Evolutionary conservation across 2,113 vertebrate genomes (phyloP), one percentile per base, ranked within the genome.

Genomic region (Crotalus helleri): DNA sequence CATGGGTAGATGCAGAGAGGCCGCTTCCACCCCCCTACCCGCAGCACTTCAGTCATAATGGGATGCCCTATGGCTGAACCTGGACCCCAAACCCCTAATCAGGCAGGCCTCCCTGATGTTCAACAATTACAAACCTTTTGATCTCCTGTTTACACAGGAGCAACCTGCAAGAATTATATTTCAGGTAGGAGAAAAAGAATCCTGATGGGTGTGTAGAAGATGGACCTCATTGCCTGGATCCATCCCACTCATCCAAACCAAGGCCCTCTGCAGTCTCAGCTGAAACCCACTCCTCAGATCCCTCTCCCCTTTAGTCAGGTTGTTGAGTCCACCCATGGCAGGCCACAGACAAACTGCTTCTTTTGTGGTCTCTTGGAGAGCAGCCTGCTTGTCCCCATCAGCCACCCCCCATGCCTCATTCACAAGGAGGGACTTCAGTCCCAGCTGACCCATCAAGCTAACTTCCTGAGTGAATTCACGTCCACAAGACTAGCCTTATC

Each of bases 341-440:
- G 26, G 19, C 13, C 54, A 33, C 12, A 58, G 54, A 5, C 9
- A 55, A 19, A 33, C 29, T 33, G 64, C n/a, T 8, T 8, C 69
- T 74, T 19, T 19, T 19, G n/a, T 19, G 17, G n/a, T 3, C 15
- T n/a, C 69, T 39, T 39, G 69, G 64, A 33, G n/a, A 74, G 13
- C 86, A 87, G 12, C 9, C n/a, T 57, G 53, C 7, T 57, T 39
- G 15, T 24, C 26, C 44, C 24, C 57, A 17, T 17, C 54, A 21
- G 9, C 9, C 9, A 33, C n/a, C 2, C 2, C n/a, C 5, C 2
- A 12, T 1, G 39, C 1, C 55, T 33, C 23, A 1, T 44, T 44
- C 33, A 13, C 4, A 44, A 44, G n/a, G 54, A 55, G 19, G 11
- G 54, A 57, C 55, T 23, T 21, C 19, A 59, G 17, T 11, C 4